Evolutionary conservation across 2,888 invertebrate species (phyloP), one percentile per base, ranked within the genome.

Genomic region (Syritta pipiens): DNA sequence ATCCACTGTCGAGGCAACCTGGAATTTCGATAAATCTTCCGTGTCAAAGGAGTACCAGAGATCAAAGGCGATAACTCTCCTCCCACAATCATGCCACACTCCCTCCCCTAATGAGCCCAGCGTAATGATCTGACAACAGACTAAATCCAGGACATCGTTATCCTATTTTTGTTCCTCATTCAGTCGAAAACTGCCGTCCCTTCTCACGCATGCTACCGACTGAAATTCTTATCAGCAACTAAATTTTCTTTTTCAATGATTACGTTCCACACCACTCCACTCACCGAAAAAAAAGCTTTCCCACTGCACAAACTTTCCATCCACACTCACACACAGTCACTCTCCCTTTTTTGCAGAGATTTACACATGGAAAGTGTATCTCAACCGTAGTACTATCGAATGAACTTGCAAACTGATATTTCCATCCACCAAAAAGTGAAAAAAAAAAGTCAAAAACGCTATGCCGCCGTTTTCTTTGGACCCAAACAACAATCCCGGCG

Each of bases 381-480:
- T 62, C 55, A 55, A 37, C 48, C 42, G 7, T 51, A 30, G 40
- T 51, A 42, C 14, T 44, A 26, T 46, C 42, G 28, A 26, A 7
- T 20, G 26, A 32, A 49, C 26, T n/a, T 42, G 44, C 44, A 53
- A 68, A 57, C 19, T 19, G 14, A 14, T 32, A 17, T 14, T 46
- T 10, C 12, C 12, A 7, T 14, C 26, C 2, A 14, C 2, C 24
- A 48, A 9, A 48, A 60, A 14, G n/a, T 14, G n/a, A 28, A n/a
- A 40, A 44, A 44, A 44, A 12, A 42, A 12, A 30, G 30, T n/a
- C 17, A 40, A 28, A 37, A 10, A 32, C 12, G 24, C 12, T 32
- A 32, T 65, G 71, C 72, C 67, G 65, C 79, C 49, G 17, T 51
- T 63, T 63, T n/a, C n/a, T 59, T 35, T 37, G 37, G 67, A 74